A percentile compares a stretch with the other conserved stretches of the same genome.
Conservation (phyloP, 2,113 vertebrate genomes). For the Mesitornis unicolor region DNA sequence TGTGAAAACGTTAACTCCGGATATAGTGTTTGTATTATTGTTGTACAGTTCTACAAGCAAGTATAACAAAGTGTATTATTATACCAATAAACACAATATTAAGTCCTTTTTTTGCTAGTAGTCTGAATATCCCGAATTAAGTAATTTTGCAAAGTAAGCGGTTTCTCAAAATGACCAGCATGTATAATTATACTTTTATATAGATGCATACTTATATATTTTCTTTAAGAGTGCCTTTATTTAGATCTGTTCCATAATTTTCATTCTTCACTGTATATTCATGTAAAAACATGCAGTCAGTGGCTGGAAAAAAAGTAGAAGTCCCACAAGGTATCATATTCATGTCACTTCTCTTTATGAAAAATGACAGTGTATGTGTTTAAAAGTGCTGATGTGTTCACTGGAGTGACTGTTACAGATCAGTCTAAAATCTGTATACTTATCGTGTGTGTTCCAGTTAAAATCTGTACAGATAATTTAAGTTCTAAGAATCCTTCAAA, state of each 20-base stretch:
- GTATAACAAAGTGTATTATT: neutral
- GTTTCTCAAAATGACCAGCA: neutral
- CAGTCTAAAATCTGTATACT: neutral
- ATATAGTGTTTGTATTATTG: neutral
- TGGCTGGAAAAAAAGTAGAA: neutral
- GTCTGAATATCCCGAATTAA: neutral
- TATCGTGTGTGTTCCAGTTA: accelerated
- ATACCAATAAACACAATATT: neutral
- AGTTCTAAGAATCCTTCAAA: neutral
- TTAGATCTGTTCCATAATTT: neutral
- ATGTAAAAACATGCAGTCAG: neutral
- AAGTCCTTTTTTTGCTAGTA: neutral
- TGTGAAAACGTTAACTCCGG: neutral
- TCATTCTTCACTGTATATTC: neutral
- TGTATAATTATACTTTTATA: neutral
- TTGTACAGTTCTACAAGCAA: neutral
- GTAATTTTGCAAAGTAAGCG: neutral
- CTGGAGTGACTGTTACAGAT: neutral
- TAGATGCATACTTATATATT: neutral
- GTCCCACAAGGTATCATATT: neutral
- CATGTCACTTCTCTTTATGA: neutral
- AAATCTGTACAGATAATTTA: neutral
- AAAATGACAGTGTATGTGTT: neutral
- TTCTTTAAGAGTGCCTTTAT: neutral
- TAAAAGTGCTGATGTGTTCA: neutral